These are phyloP conservation scores for Strigamia crassipes DNA, from an alignment of 2,888 invertebrate genomes.

Conservation along the genomic window DNA sequence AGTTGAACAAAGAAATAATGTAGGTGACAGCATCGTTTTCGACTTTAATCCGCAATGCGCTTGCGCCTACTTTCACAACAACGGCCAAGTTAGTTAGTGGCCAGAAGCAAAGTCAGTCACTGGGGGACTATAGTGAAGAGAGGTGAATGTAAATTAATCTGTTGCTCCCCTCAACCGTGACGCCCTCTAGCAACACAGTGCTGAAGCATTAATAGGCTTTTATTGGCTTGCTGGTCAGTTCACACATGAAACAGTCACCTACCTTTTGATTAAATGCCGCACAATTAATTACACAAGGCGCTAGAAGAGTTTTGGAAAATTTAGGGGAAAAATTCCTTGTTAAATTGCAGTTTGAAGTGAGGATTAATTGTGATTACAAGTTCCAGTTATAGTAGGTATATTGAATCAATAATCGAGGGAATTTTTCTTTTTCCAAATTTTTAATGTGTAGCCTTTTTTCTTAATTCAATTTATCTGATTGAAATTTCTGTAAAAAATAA, in stretches of 20 bases:
- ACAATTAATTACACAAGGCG: neutral
- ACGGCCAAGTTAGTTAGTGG: neutral
- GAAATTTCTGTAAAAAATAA: neutral
- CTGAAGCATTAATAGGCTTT: slow-evolving; percentile 28
- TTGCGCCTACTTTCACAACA: neutral
- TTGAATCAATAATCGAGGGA: neutral
- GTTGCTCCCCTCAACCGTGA: slow-evolving; percentile 24
- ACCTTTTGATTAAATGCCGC: slow-evolving; percentile 29
- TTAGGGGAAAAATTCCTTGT: neutral
- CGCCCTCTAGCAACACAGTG: neutral
- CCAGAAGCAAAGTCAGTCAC: neutral
- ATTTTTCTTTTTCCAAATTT: neutral
- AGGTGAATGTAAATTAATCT: slow-evolving; percentile 29
- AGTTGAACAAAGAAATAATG: neutral
- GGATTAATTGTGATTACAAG: neutral
- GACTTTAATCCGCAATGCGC: slow-evolving; percentile 2
- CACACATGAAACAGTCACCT: slow-evolving; percentile 26
- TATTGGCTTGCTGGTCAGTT: slow-evolving; percentile 31
- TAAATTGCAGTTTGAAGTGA: neutral
- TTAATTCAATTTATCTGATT: neutral
- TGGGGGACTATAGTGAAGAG: slow-evolving; percentile 10
- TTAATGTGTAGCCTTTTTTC: neutral
- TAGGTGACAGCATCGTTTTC: neutral
- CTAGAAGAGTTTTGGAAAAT: neutral
- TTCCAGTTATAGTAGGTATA: neutral